Evolutionary conservation across 2,888 invertebrate genomes (phyloP).

Genomic region (Oligia strigilis): DNA sequence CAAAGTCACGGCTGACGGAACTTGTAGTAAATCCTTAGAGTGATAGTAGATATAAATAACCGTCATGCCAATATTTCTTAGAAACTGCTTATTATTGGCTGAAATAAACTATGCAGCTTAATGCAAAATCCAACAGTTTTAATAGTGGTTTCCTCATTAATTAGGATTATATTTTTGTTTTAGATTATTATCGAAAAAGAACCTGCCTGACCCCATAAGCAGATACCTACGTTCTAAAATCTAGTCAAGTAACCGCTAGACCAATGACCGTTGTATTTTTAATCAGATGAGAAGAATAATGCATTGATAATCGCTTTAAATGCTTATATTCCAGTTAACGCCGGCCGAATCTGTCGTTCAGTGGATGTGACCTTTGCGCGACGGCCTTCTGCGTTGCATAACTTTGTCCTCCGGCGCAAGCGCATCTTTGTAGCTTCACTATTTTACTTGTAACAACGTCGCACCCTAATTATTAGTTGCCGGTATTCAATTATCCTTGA

Average conservation of each 20-base stretch:
- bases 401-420: slow-evolving; percentile 67
- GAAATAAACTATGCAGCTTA: not conserved
- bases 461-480: slow-evolving; percentile 46
- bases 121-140: not conserved
- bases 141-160: not conserved
- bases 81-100: not conserved
- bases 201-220: not conserved
- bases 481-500: slow-evolving; percentile 28
- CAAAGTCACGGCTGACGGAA: slow-evolving; percentile 53
- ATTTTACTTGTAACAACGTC: slow-evolving; percentile 54
- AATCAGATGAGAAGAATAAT: not conserved
- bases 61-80: not conserved
- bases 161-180: not conserved
- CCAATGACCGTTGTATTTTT: slow-evolving; percentile 1
- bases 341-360: slow-evolving; percentile 59
- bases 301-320: slow-evolving; percentile 29
- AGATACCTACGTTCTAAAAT: not conserved
- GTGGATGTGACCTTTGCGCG: slow-evolving; percentile 68
- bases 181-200: not conserved
- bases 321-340: slow-evolving; percentile 53
- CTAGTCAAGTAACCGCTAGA: not conserved
- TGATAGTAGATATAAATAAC: slow-evolving; percentile 28
- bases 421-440: slow-evolving; percentile 61
- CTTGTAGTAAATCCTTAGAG: slow-evolving; percentile 27
- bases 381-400: slow-evolving; percentile 72